Evolutionary conservation across 2,113 vertebrate species (phyloP).

Genomic region (Eolophus roseicapilla): DNA sequence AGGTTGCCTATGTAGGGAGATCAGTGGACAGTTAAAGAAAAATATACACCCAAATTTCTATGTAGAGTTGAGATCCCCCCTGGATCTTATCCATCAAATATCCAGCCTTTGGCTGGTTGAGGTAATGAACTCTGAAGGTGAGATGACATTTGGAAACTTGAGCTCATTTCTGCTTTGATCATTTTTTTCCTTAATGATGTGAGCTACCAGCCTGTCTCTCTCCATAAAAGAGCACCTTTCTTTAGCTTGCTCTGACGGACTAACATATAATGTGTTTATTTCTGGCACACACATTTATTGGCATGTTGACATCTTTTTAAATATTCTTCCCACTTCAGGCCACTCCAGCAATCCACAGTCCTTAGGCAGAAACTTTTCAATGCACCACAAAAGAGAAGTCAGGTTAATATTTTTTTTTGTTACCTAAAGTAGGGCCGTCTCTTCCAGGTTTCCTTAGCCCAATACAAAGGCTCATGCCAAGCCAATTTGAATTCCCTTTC

Average conservation of each 20-base stretch:
- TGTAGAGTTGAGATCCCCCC: background rate
- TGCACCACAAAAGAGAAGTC: background rate
- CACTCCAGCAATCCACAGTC: background rate
- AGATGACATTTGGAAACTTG: background rate
- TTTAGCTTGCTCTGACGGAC: background rate
- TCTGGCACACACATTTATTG: slow-evolving; percentile 11
- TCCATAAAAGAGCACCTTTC: background rate
- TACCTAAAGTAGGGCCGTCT: background rate
- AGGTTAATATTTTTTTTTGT: background rate
- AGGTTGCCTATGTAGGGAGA: background rate
- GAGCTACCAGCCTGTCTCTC: background rate
- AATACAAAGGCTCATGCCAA: background rate
- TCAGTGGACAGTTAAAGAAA: background rate
- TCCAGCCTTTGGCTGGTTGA: background rate
- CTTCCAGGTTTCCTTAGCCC: background rate
- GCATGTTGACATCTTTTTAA: slow-evolving; percentile 35
- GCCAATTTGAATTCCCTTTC: slow-evolving; percentile 24
- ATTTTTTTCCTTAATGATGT: background rate
- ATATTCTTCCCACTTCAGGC: slow-evolving; percentile 9
- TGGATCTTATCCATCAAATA: background rate
- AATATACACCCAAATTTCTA: background rate
- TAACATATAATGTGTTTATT: background rate
- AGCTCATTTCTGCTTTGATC: slow-evolving; percentile 3
- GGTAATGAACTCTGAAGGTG: slow-evolving; percentile 1
- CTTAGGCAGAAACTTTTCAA: background rate